Conservation (phyloP, 2,888 invertebrate species). For the Druceiella hillmani region DNA sequence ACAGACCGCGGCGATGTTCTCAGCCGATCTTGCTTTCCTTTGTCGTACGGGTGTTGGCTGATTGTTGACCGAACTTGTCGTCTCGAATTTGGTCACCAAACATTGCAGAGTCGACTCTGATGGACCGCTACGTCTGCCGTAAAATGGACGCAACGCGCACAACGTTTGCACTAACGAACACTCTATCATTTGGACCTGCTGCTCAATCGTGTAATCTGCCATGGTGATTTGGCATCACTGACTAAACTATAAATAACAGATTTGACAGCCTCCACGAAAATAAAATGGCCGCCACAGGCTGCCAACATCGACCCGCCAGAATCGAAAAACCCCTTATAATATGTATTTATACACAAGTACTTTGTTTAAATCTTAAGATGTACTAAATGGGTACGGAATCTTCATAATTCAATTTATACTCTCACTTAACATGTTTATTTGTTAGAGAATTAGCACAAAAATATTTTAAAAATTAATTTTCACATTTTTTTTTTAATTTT, state of each 20-base stretch:
- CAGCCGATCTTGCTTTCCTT: slow-evolving; percentile 3
- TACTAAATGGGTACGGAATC: too few relatives aligned
- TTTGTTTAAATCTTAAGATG: too few relatives aligned
- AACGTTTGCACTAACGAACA: slow-evolving; percentile 20
- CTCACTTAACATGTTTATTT: too few relatives aligned
- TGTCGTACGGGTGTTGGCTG: slow-evolving; percentile 4
- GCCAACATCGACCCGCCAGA: slow-evolving; percentile 2
- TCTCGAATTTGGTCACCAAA: slow-evolving; percentile 5
- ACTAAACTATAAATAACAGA: too few relatives aligned
- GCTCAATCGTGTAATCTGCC: too few relatives aligned
- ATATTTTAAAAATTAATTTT: too few relatives aligned
- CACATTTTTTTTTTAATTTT: too few relatives aligned
- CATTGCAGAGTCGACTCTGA: slow-evolving; percentile 18
- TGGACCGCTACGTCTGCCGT: slow-evolving; percentile 18
- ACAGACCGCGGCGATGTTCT: slow-evolving; percentile 2
- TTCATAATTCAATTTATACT: too few relatives aligned
- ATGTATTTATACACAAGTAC: too few relatives aligned
- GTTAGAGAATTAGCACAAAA: too few relatives aligned
- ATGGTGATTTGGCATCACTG: too few relatives aligned
- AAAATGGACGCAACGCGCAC: slow-evolving; percentile 18
- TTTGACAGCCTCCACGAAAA: slow-evolving; percentile 18
- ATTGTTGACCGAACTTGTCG: slow-evolving; percentile 7
- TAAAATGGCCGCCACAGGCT: slow-evolving; percentile 2
- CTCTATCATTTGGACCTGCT: too few relatives aligned
- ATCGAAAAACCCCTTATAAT: slow-evolving; percentile 4